Base-by-base conservation (phyloP, 1,140 invertebrate species). In the Condylostylus longicornis region DNA sequence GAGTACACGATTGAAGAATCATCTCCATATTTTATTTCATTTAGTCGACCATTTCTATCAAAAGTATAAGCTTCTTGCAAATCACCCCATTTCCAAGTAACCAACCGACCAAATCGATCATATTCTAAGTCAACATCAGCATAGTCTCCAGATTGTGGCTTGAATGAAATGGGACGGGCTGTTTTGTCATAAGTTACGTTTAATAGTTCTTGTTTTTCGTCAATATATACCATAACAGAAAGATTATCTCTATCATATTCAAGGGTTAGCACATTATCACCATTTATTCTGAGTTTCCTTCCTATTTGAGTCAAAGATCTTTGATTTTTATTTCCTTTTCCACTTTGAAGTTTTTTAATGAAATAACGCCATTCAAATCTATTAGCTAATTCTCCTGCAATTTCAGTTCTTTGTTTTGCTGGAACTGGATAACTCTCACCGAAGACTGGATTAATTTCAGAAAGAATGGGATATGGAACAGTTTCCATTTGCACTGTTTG, bases 321-420 rank as follows among this genome's bases (percentile, higher is more conserved):
- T 46, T 72, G 50, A 0, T 70, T 63, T 55, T 79, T 82, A 38
- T 58, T 63, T 32, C 66, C 62, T 44, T 74, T 74, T 38, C 72
- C 69, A 43, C 69, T 72, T 46, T 77, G 72, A 12, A 74, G 61
- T 38, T 77, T 74, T 28, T 80, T 59, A 15, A 85, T 63, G 58
- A 87, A 88, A 58, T 94, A 96, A 27, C 87, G 70, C 90, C 91
- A 96, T 64, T 95, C 89, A 42, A 96, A 85, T 40, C 86, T 70
- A 54, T 95, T 95, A 1, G 89, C 82, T 17, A 93, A 63, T 51
- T 93, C 87, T 1, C 84, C 83, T 12, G 81, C 82, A 18, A 91
- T 77, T 61, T 89, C 84, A 1, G 80, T 86, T 44, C 78, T 75
- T 55, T 93, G 86, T 54, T 87, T 87, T 2, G 82, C 82, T 3